A percentile compares a stretch with the other conserved stretches of the same genome.
Evolutionary conservation across 2,888 invertebrate species (phyloP).

Genomic region (Galerucella calmariensis): DNA sequence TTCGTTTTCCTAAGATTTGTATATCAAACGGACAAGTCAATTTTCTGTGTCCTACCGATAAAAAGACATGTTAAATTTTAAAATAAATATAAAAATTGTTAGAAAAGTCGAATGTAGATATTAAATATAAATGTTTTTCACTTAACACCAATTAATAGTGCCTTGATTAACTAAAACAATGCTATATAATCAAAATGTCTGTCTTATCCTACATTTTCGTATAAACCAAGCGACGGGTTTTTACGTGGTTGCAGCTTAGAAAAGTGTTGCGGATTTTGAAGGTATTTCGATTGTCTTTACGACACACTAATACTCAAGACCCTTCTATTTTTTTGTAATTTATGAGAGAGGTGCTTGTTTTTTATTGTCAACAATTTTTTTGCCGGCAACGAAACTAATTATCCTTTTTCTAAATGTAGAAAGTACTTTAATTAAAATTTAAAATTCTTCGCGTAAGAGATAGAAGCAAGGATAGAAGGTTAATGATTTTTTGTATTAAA

Average conservation of each 20-base stretch:
- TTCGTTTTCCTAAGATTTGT: background rate
- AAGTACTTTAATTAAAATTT: slow-evolving; percentile 20
- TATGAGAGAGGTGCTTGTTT: slow-evolving; percentile 18
- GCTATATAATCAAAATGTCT: background rate
- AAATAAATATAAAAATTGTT: no score
- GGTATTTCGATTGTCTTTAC: slow-evolving; percentile 8
- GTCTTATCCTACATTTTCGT: slow-evolving; percentile 4
- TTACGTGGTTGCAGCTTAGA: slow-evolving; percentile 10
- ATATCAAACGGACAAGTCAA: background rate
- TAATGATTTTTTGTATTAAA: background rate
- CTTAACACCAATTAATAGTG: no score
- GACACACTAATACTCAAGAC: slow-evolving; percentile 8
- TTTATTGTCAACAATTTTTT: slow-evolving; percentile 25
- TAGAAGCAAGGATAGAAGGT: background rate
- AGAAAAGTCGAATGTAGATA: no score
- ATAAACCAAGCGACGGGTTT: background rate
- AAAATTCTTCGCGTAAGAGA: background rate
- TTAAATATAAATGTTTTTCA: no score
- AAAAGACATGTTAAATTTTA: no score
- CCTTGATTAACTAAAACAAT: no score
- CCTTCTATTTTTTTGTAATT: slow-evolving; percentile 24
- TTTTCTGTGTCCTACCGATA: no score
- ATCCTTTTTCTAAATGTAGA: slow-evolving; percentile 19
- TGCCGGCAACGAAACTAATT: slow-evolving; percentile 12
- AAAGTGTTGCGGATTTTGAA: slow-evolving; percentile 26